These are phyloP conservation scores for Puffinus mauretanicus DNA, from an alignment of 2,113 vertebrate genomes.

Conservation along the genomic window DNA sequence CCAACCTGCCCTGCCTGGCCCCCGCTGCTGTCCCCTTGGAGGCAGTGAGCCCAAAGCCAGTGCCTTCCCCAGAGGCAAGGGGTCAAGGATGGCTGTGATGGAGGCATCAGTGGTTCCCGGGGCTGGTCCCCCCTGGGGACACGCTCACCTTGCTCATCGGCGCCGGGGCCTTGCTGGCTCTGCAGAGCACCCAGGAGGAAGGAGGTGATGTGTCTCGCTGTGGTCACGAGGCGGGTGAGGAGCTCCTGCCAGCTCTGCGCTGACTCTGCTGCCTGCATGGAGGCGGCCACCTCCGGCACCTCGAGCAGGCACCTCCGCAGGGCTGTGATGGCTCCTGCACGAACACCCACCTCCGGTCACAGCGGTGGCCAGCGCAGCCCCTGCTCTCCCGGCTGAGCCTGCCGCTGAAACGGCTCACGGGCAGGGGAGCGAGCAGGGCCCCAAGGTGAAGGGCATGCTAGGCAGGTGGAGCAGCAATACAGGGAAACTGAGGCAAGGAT, in stretches of 20 bases:
- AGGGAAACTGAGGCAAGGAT: neutral
- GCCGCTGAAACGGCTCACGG: fast-evolving
- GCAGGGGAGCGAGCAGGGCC: neutral
- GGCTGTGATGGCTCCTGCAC: conserved; percentile 78
- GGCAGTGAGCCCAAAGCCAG: neutral
- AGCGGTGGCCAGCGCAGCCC: neutral
- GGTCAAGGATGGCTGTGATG: neutral
- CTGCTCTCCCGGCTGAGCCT: neutral
- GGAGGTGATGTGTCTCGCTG: conserved; percentile 65
- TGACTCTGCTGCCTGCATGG: conserved; percentile 34
- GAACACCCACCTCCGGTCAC: neutral
- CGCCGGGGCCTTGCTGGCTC: conserved; percentile 39
- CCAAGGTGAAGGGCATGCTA: fast-evolving
- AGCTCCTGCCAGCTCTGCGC: conserved; percentile 51
- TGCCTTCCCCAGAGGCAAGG: neutral
- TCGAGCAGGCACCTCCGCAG: conserved; percentile 83
- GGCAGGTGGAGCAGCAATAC: neutral
- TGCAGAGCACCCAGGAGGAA: conserved; percentile 81
- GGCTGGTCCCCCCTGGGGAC: neutral
- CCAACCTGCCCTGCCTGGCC: neutral
- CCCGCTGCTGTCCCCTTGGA: neutral
- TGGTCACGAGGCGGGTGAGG: conserved; percentile 69
- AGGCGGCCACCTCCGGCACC: conserved; percentile 42
- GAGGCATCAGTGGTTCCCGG: neutral
- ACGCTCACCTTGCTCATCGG: conserved; percentile 58